Evolutionary conservation across 2,113 vertebrate species (phyloP).

Genomic region (Dipodomys merriami): DNA sequence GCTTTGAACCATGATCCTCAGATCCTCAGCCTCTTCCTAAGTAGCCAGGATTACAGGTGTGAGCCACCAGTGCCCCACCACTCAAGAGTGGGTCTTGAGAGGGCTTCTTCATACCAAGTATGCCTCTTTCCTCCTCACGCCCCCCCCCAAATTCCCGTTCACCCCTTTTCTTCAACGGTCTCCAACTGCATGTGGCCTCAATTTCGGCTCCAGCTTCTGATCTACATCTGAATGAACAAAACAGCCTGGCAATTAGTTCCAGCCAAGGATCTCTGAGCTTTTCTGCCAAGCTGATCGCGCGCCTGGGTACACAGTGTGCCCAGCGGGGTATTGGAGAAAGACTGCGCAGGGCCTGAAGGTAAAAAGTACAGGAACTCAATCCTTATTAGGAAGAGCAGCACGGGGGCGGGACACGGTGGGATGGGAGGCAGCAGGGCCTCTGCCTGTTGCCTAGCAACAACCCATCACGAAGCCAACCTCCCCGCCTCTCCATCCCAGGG

Average conservation of each 20-base stretch:
- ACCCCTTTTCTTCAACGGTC: background rate
- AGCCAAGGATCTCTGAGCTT: background rate
- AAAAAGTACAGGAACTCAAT: conserved; percentile 33
- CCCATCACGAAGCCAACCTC: background rate
- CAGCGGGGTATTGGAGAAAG: background rate
- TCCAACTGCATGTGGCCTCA: conserved; percentile 62
- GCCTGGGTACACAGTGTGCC: background rate
- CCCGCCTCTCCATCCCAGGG: background rate
- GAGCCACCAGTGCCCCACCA: no score
- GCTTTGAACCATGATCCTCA: no score
- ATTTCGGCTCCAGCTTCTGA: conserved; percentile 53
- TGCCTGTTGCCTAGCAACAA: conserved; percentile 73
- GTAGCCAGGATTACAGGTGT: no score
- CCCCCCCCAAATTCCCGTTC: background rate
- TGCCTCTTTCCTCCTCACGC: background rate
- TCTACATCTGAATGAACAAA: conserved; percentile 60
- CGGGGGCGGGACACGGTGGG: conserved; percentile 6
- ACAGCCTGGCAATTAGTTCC: background rate
- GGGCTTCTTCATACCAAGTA: background rate
- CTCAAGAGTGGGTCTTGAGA: background rate
- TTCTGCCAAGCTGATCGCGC: background rate
- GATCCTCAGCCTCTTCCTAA: no score
- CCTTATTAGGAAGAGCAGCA: conserved; percentile 39
- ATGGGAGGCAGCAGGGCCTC: background rate
- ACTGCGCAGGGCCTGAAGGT: background rate